Conservation (phyloP, 2,797 vertebrate species). For the Nyctibius grandis region DNA sequence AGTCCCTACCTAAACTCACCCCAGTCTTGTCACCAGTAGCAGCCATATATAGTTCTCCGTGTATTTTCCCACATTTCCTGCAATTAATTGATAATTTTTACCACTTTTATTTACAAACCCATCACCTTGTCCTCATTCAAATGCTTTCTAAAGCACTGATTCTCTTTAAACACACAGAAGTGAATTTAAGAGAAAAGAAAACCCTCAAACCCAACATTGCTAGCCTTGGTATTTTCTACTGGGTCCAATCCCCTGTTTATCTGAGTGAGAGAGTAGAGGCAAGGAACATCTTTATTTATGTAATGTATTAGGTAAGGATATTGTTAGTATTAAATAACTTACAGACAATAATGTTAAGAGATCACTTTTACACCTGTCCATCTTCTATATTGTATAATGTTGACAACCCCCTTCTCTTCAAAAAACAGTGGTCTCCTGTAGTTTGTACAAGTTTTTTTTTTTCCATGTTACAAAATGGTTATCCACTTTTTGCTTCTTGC, state of each 20-base stretch:
- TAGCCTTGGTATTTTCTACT: not conserved
- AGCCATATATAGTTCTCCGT: not conserved
- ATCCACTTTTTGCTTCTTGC: constrained; percentile 42
- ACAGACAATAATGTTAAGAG: not conserved
- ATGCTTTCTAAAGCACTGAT: not conserved
- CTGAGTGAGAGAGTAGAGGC: not conserved
- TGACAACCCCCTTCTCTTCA: not conserved
- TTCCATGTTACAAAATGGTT: not conserved
- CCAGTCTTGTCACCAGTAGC: not conserved
- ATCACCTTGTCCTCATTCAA: not conserved
- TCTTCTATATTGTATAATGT: not conserved
- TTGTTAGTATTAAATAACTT: not conserved
- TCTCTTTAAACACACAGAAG: not conserved
- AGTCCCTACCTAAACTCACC: not conserved
- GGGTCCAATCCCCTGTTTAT: not conserved
- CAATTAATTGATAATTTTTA: not conserved
- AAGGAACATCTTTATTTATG: not conserved
- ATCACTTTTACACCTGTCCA: not conserved
- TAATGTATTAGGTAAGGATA: not conserved
- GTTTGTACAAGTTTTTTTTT: not conserved
- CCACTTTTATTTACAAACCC: not conserved
- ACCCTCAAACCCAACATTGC: not conserved
- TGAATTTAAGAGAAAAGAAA: not conserved
- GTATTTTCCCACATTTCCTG: not conserved
- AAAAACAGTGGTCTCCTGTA: not conserved